Percentiles rank a stretch among this genome's conserved stretches.
Evolutionary conservation across 2,888 invertebrate genomes (phyloP).

Genomic region (Cybosia mesomella): DNA sequence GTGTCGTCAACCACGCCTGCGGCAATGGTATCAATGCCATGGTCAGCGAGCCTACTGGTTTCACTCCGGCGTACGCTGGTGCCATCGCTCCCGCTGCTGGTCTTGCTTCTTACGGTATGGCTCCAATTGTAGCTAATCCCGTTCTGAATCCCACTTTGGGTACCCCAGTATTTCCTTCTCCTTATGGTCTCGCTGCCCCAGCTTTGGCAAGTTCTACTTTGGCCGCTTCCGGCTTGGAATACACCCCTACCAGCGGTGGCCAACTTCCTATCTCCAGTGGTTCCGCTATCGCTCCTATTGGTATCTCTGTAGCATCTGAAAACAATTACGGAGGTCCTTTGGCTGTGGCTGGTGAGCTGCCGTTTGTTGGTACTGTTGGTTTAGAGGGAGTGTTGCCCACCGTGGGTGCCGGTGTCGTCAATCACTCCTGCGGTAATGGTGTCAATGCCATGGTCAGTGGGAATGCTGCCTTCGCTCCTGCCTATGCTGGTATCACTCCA

Average conservation of each 20-base stretch:
- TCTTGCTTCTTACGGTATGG: neutral
- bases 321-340: slow-evolving; percentile 54
- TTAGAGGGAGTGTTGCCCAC: slow-evolving; percentile 55
- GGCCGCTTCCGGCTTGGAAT: slow-evolving; percentile 25
- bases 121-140: neutral
- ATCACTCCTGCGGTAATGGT: slow-evolving; percentile 53
- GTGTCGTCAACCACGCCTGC: slow-evolving; percentile 54
- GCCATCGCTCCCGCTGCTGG: neutral
- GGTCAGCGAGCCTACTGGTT: neutral
- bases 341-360: slow-evolving; percentile 52
- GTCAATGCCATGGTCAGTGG: slow-evolving; percentile 20
- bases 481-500: neutral
- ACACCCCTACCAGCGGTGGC: slow-evolving; percentile 47
- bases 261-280: slow-evolving; percentile 19
- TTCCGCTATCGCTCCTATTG: slow-evolving; percentile 39
- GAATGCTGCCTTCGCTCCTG: neutral
- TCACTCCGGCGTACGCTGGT: neutral
- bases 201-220: neutral
- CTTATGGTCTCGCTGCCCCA: neutral
- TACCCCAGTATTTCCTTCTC: neutral
- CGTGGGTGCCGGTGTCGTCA: slow-evolving; percentile 50
- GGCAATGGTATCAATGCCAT: slow-evolving; percentile 38
- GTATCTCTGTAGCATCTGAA: slow-evolving; percentile 57
- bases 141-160: neutral
- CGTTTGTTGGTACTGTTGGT: slow-evolving; percentile 55